These are phyloP conservation scores for Pteropus rufus DNA, from an alignment of 2,797 vertebrate species.

Conservation along the genomic window DNA sequence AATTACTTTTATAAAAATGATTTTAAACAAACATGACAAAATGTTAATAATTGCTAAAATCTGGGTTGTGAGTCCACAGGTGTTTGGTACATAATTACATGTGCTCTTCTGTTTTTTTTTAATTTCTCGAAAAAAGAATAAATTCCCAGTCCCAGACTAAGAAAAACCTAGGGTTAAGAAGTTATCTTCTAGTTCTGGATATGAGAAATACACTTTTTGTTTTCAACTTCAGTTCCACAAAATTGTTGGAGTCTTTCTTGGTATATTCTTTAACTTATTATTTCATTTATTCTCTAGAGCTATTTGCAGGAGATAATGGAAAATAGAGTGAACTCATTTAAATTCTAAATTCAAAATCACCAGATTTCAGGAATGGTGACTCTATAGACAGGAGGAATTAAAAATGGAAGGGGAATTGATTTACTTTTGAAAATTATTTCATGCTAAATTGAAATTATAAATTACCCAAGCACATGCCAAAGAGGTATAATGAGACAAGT, in stretches of 20 bases:
- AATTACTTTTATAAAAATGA: neutral
- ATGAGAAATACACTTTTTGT: neutral
- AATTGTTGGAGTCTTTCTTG: neutral
- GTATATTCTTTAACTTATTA: neutral
- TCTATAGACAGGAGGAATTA: neutral
- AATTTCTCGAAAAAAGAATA: neutral
- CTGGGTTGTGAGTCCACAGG: neutral
- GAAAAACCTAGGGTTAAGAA: neutral
- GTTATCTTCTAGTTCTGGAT: neutral
- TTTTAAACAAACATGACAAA: neutral
- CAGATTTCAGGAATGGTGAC: neutral
- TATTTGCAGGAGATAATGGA: neutral
- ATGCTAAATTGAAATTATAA: neutral
- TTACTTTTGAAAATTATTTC: constrained; percentile 39
- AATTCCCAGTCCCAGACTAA: neutral
- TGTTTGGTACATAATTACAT: neutral
- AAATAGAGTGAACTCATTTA: neutral
- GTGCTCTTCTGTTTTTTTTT: neutral
- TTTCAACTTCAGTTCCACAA: neutral
- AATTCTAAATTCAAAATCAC: neutral
- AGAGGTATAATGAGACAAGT: neutral
- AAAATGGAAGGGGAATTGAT: constrained; percentile 7
- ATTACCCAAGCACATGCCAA: neutral
- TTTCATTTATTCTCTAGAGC: neutral
- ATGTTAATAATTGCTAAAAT: neutral